phyloP scores from a whole-genome alignment of 2,888 invertebrate species.

The Ellobium chinense region DNA sequence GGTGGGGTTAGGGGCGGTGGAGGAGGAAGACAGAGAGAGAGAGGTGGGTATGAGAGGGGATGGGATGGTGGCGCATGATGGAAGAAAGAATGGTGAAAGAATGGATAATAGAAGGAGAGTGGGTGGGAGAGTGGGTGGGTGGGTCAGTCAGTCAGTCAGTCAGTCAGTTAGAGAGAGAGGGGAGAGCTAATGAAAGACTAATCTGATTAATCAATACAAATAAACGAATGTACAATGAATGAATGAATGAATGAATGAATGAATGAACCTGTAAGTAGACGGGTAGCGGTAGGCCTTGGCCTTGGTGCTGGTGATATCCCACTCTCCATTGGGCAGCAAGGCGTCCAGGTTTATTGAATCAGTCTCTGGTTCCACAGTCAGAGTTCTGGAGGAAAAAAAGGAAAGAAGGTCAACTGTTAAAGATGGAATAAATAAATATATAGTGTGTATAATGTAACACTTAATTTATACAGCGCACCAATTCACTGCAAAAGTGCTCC shows the following conservation, averaged over 20 bases:
- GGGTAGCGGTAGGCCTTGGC: constrained; percentile 54
- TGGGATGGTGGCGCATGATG: too few relatives aligned
- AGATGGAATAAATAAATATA: too few relatives aligned
- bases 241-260: neutral
- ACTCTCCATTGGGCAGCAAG: constrained; percentile 62
- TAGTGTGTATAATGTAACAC: too few relatives aligned
- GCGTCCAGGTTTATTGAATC: constrained; percentile 55
- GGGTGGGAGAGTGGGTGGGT: neutral
- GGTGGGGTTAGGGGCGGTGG: neutral
- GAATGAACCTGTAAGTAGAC: constrained; percentile 53
- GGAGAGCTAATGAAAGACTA: too few relatives aligned
- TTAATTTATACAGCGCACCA: too few relatives aligned
- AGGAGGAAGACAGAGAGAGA: neutral
- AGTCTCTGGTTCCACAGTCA: constrained; percentile 55
- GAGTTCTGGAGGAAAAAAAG: constrained; percentile 38
- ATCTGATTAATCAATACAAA: too few relatives aligned
- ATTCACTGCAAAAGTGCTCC: too few relatives aligned
- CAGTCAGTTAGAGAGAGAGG: too few relatives aligned
- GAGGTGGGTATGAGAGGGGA: too few relatives aligned
- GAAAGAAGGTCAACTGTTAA: too few relatives aligned
- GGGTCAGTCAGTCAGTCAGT: constrained; percentile 57
- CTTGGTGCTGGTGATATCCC: constrained; percentile 57
- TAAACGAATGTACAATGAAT: neutral
- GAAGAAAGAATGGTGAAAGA: neutral
- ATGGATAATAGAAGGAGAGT: neutral